A percentile compares a stretch with the other conserved stretches of the same genome.
phyloP scores from a whole-genome alignment of 2,888 invertebrate species.

The Odontothrips loti region DNA sequence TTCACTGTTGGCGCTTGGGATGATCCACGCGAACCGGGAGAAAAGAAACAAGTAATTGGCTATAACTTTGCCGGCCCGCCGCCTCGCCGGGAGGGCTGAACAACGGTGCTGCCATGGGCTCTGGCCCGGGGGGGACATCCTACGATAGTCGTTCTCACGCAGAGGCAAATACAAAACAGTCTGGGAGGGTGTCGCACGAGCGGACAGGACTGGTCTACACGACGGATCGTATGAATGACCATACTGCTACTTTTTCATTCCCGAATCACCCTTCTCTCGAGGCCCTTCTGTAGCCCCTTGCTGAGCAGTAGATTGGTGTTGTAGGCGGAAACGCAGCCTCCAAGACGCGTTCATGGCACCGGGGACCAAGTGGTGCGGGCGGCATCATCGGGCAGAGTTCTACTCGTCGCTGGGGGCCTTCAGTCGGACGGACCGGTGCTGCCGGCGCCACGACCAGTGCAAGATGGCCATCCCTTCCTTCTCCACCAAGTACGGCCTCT shows the following conservation, averaged over 20 bases:
- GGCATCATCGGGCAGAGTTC: conserved; percentile 53
- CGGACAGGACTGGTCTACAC: too few relatives aligned
- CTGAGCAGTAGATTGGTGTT: conserved; percentile 12
- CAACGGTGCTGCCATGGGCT: too few relatives aligned
- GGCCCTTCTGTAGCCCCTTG: background rate
- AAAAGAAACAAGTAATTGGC: background rate
- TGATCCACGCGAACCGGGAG: too few relatives aligned
- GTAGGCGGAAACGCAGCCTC: conserved; percentile 18
- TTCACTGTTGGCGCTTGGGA: too few relatives aligned
- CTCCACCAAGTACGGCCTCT: conserved; percentile 56
- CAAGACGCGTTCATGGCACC: conserved; percentile 52
- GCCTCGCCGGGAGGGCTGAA: too few relatives aligned
- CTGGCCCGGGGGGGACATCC: too few relatives aligned
- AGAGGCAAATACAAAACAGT: too few relatives aligned
- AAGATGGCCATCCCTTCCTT: conserved; percentile 60
- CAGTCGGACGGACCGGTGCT: conserved; percentile 63
- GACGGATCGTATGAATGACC: too few relatives aligned
- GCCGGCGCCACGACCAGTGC: conserved; percentile 70
- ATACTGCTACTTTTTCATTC: too few relatives aligned
- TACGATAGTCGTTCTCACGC: too few relatives aligned
- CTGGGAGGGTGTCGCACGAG: too few relatives aligned
- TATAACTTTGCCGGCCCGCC: background rate
- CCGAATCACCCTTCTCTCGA: too few relatives aligned
- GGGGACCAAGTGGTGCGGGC: conserved; percentile 73
- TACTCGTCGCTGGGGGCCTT: conserved; percentile 60